These are phyloP conservation scores for Meta bourneti DNA, from an alignment of 2,888 invertebrate genomes.

Conservation along the genomic window DNA sequence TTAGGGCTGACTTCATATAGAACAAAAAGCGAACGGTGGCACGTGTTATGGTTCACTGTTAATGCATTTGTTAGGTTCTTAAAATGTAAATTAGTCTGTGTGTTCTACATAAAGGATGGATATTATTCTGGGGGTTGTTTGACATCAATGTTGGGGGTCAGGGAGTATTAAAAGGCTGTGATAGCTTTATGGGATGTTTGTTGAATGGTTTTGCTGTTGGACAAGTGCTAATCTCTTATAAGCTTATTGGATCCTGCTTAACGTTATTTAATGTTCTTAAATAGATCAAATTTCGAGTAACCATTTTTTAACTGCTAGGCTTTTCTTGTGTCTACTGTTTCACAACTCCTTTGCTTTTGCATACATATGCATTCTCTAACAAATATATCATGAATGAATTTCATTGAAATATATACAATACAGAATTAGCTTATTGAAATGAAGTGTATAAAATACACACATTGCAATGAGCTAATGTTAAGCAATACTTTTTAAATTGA, in stretches of 20 bases:
- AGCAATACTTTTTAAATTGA: no score
- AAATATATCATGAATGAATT: no score
- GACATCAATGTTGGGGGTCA: conserved; percentile 28
- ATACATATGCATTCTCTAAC: no score
- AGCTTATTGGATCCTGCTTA: not conserved
- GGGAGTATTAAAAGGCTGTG: conserved; percentile 13
- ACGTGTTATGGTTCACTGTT: conserved; percentile 44
- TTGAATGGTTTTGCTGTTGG: conserved; percentile 2
- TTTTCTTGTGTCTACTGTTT: no score
- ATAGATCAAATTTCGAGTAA: not conserved
- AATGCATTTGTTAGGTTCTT: conserved; percentile 44
- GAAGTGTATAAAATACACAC: no score
- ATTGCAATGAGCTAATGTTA: no score
- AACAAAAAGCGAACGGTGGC: conserved; percentile 37
- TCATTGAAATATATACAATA: no score
- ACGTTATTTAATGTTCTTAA: not conserved
- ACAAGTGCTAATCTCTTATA: conserved; percentile 2
- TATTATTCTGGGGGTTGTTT: conserved; percentile 13
- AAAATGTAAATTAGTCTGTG: conserved; percentile 61
- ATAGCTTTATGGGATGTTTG: conserved; percentile 36
- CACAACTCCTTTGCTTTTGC: no score
- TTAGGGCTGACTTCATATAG: conserved; percentile 63
- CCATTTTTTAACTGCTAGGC: not conserved
- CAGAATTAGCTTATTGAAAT: no score
- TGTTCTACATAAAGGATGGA: conserved; percentile 11